Base-by-base conservation (phyloP, 92 coral and sea anemone genomes). In the Palythoa grandiflora region DNA sequence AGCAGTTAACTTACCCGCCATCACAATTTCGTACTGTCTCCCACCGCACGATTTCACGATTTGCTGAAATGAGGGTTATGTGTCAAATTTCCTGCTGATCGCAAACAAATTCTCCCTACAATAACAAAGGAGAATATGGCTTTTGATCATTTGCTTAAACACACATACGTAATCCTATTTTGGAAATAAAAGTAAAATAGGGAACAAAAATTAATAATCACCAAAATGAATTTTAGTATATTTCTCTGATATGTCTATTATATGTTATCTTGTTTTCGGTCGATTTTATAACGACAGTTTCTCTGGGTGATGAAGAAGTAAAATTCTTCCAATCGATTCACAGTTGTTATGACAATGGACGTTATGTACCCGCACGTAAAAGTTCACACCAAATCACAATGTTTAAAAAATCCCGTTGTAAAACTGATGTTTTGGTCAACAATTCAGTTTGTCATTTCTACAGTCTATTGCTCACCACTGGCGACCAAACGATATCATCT, bases 1-100 rank as follows among this genome's bases (percentile, higher is more conserved):
- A 75, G 90, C 78, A 38, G 28, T 55, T 63, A 68, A 37, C 54
- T 59, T 83, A 61, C 75, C 74, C 88, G 93, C 88, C 93, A 90
- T 90, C 47, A 65, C 79, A 80, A 47, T 76, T 19, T 60, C 85
- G 93, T 90, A 81, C 88, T 73, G 68, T 79, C 60, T 71, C 61
- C 88, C 87, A 77, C 90, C 90, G 90, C 88, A 66, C 75, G 73
- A 68, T 65, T 80, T 66, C 16, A 63, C 86, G 63, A 66, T 47
- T 66, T 81, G 86, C 86, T 81, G 63, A 81, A 81, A 74, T 81
- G 86, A 15, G 51, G 44, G 75, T 65, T 81, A 68, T 81, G 86
- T 81, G 86, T 81, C 86, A 81, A 63, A 81, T 81, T 81, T 81
- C 86, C 76, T 81, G 76, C 75, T 81, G 86, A 81, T 81, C 71